Evolutionary conservation across 2,113 vertebrate species (phyloP).

Genomic region (Colius striatus): DNA sequence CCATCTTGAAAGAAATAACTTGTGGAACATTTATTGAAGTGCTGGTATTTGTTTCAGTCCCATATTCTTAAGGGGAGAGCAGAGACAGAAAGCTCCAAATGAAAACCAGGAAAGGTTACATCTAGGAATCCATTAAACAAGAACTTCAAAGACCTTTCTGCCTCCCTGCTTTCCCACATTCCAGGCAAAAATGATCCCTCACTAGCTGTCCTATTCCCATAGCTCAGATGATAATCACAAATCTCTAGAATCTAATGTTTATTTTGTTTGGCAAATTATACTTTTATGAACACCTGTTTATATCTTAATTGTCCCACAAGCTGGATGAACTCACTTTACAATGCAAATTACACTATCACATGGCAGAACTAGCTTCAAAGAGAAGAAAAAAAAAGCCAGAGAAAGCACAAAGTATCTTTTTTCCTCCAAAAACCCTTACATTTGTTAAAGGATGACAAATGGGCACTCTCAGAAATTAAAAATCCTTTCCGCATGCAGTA

Average conservation of each 20-base stretch:
- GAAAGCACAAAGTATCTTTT: not conserved
- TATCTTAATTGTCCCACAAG: not conserved
- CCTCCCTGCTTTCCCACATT: slow-evolving; percentile 1
- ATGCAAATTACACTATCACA: not conserved
- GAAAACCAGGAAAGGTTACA: slow-evolving; percentile 36
- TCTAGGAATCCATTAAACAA: slow-evolving; percentile 2
- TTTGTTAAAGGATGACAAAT: not conserved
- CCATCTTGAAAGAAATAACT: slow-evolving; percentile 45
- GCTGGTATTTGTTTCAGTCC: slow-evolving; percentile 33
- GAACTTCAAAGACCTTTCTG: not conserved
- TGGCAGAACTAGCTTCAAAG: slow-evolving; percentile 11
- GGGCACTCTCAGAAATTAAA: not conserved
- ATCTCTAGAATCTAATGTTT: slow-evolving; percentile 1
- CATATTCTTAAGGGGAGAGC: slow-evolving; percentile 5
- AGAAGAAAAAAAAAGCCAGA: not conserved
- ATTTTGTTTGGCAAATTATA: slow-evolving; percentile 32
- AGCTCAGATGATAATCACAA: slow-evolving; percentile 17
- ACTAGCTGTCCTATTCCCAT: not conserved
- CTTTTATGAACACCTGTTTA: slow-evolving; percentile 34
- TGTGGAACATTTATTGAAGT: not conserved
- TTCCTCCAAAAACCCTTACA: not conserved
- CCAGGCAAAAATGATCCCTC: not conserved
- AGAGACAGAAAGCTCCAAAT: slow-evolving; percentile 12
- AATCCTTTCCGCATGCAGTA: not conserved
- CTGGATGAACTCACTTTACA: not conserved